These are phyloP conservation scores for Eristalis intricaria DNA, from an alignment of 2,888 invertebrate genomes.

Conservation along the genomic window DNA sequence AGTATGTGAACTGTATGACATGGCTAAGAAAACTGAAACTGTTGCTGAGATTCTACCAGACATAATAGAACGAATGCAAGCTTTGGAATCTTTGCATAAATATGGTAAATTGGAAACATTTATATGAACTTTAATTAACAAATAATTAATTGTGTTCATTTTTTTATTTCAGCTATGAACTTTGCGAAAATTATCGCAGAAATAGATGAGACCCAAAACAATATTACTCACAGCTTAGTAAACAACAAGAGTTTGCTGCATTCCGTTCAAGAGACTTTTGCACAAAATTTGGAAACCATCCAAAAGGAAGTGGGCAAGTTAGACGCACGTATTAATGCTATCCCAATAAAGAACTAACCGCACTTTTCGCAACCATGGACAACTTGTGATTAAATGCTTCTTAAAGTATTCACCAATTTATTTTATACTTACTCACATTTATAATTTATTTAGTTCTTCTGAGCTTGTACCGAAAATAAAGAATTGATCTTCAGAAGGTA, in stretches of 20 bases:
- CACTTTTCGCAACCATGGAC: background rate
- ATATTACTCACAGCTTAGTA: slow-evolving; percentile 87
- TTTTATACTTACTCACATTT: background rate
- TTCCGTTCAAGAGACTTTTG: slow-evolving; percentile 91
- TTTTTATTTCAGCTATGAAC: slow-evolving; percentile 87
- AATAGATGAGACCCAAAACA: slow-evolving; percentile 88
- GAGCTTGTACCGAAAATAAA: background rate
- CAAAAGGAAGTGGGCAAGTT: slow-evolving; percentile 88
- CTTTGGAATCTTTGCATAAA: slow-evolving; percentile 92
- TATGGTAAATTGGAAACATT: slow-evolving; percentile 86
- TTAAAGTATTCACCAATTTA: background rate
- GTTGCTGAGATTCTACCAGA: slow-evolving; percentile 89
- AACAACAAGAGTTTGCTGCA: slow-evolving; percentile 90
- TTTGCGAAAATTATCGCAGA: slow-evolving; percentile 92
- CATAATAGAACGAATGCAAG: slow-evolving; percentile 91
- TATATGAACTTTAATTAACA: background rate
- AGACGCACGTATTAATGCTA: slow-evolving; percentile 87
- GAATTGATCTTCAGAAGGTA: background rate
- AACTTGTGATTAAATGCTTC: background rate
- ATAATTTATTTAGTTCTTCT: background rate
- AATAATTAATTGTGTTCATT: background rate
- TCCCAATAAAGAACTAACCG: slow-evolving; percentile 68
- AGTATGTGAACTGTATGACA: slow-evolving; percentile 89
- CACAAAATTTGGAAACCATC: slow-evolving; percentile 89
- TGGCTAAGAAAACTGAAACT: slow-evolving; percentile 92